Base-by-base conservation (phyloP, 23 tunicate genomes). In the Halocynthia aurantium region DNA sequence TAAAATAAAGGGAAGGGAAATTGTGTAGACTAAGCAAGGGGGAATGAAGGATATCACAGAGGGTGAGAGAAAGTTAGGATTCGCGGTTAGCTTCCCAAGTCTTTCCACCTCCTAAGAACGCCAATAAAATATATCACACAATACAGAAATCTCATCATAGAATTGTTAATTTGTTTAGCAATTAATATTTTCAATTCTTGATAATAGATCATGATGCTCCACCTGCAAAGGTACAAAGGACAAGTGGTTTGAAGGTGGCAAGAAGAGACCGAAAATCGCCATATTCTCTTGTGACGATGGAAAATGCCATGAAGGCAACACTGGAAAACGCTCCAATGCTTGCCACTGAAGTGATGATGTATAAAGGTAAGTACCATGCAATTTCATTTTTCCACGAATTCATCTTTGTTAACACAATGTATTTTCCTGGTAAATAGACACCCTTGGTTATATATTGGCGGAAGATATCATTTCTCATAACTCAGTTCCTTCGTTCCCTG, bases 401-500 rank as follows among this genome's bases (percentile, higher is more conserved):
- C 21, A 67, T 67, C 22, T 67, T 76, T 54, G 21, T 61, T 76
- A 12, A 10, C 17, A 15, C 57, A 69, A 13, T 40, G 15, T 8
- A 55, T 80, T 9, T 61, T 76, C 20, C 51, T 70, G 10, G 51
- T 19, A 6, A 57, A 19, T 66, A 90, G 97, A 90, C 6, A 80
- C 89, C 9, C 62, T 84, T 58, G 91, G 94, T 10, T 79, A 85
- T 73, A 56, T 94, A 7, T 67, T 94, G 12, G 90, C 87, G 44
- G 91, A 84, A 61, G 87, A 88, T 51, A 78, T 94, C 7, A 57
- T 77, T 6, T 80, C 95, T 49, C 86, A 62, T 54, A 84, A 80
- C 9, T 78, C 86, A 15, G 77, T 94, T 11, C 99, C 99, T 12
- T 87, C 92, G 31, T 94, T 94, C 65, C 88, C 91, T 12, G 99